Conservation (phyloP, 2,113 vertebrate genomes). For the Lepus europaeus region DNA sequence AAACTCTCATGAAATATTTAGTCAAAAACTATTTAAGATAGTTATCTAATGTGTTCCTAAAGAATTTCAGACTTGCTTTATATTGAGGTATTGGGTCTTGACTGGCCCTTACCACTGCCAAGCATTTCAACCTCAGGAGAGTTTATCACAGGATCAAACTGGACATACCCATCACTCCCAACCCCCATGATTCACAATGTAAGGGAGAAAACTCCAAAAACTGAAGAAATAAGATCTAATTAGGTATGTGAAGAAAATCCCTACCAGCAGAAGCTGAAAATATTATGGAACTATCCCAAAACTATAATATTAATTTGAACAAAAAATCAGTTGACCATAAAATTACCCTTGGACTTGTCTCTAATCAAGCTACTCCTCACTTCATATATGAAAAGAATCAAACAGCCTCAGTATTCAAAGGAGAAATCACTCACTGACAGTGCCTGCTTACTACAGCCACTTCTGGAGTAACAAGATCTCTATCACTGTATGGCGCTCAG, state of each 20-base stretch:
- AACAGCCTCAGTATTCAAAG: not conserved
- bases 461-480: not conserved
- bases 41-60: not conserved
- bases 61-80: not conserved
- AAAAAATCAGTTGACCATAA: not conserved
- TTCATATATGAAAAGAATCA: not conserved
- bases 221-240: not conserved
- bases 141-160: not conserved
- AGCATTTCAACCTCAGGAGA: not conserved
- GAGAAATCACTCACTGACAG: not conserved
- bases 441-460: not conserved
- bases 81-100: not conserved
- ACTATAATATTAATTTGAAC: not conserved
- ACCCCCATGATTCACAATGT: not conserved
- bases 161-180: fast-evolving
- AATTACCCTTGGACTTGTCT: not conserved
- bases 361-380: not conserved
- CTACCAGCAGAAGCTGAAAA: not conserved
- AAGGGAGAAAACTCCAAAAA: not conserved
- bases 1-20: conserved; percentile 35
- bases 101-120: not conserved
- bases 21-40: not conserved
- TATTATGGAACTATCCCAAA: not conserved
- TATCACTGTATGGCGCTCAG: not conserved
- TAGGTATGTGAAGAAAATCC: not conserved